Percentiles rank a stretch among this genome's conserved stretches.
phyloP scores from a whole-genome alignment of 2,113 vertebrate species.

The Pterocles orientalis region DNA sequence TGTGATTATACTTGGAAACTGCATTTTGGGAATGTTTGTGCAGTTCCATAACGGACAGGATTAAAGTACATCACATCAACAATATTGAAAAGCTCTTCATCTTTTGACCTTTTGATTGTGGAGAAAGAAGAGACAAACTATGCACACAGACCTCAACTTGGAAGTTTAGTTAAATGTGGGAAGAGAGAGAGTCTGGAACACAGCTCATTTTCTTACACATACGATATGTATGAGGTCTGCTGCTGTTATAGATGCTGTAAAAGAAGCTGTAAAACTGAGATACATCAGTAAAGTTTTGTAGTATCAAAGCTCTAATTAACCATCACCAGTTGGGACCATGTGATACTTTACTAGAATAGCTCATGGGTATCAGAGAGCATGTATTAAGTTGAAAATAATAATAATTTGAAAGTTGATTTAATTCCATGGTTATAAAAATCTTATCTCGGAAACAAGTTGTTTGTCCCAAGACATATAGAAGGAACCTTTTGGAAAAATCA shows the following conservation, averaged over 20 bases:
- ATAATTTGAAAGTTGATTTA: neutral
- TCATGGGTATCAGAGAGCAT: neutral
- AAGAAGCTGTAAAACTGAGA: neutral
- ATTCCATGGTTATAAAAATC: neutral
- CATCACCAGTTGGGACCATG: neutral
- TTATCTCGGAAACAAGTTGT: neutral
- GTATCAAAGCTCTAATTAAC: neutral
- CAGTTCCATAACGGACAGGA: neutral
- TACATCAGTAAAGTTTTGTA: neutral
- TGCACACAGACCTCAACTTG: neutral
- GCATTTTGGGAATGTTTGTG: neutral
- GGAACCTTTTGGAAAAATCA: neutral
- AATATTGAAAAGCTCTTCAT: neutral
- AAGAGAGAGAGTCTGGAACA: neutral
- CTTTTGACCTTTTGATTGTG: neutral
- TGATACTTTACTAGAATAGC: neutral
- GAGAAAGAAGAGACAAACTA: neutral
- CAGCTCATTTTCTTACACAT: neutral
- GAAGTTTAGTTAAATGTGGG: neutral
- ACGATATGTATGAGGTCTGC: fast-evolving
- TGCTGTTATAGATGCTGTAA: neutral
- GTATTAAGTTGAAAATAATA: neutral
- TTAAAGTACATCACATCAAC: neutral
- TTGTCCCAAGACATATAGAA: neutral
- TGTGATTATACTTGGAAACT: neutral